phyloP scores from a whole-genome alignment of 2,113 vertebrate genomes.

The Lampris incognitus region DNA sequence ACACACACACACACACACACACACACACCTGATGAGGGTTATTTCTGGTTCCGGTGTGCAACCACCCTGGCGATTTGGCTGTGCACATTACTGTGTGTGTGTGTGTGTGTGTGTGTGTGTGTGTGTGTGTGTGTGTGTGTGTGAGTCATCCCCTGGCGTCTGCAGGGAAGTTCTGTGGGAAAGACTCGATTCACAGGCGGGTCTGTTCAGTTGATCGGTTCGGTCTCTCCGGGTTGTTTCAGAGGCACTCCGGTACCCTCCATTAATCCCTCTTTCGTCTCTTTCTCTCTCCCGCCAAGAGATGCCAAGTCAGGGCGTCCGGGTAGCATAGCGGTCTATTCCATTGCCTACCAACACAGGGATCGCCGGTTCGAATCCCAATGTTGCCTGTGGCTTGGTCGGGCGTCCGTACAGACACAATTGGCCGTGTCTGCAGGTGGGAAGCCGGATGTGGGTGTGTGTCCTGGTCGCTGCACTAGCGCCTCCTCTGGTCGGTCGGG shows the following conservation, averaged over 20 bases:
- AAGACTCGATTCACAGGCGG: constrained; percentile 38
- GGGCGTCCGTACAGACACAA: too few relatives aligned
- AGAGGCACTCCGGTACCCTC: too few relatives aligned
- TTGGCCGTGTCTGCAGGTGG: too few relatives aligned
- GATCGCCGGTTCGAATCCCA: background rate
- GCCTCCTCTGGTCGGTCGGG: too few relatives aligned
- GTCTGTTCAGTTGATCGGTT: constrained; percentile 1
- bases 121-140: background rate
- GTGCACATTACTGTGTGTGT: background rate
- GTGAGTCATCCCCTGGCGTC: constrained; percentile 11
- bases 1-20: background rate
- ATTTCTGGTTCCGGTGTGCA: background rate
- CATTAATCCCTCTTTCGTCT: too few relatives aligned
- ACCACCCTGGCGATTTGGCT: background rate
- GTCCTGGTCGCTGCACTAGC: too few relatives aligned
- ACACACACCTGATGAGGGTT: background rate
- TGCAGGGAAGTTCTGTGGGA: constrained; percentile 6
- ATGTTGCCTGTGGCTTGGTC: too few relatives aligned
- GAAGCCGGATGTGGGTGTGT: too few relatives aligned
- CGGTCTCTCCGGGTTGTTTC: too few relatives aligned
- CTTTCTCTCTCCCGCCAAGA: background rate
- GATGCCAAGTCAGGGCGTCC: background rate
- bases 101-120: constrained; percentile 2
- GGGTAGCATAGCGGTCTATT: too few relatives aligned
- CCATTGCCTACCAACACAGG: background rate